phyloP scores from a whole-genome alignment of 1,140 invertebrate genomes.

The Grapholita molesta region DNA sequence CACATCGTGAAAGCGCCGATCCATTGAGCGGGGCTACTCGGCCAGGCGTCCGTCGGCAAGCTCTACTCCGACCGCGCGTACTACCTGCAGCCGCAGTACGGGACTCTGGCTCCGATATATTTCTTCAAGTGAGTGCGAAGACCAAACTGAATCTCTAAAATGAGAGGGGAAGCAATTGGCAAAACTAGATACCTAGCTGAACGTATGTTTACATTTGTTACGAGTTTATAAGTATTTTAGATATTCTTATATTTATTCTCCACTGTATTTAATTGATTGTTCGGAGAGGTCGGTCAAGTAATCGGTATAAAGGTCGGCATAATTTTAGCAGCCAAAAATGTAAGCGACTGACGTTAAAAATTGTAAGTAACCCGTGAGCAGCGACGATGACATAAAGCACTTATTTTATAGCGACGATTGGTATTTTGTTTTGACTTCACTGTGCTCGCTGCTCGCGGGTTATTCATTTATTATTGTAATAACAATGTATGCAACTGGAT shows the following conservation, averaged over 20 bases:
- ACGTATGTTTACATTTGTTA: constrained; percentile 78
- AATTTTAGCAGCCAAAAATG: constrained; percentile 27
- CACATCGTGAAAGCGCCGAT: constrained; percentile 95
- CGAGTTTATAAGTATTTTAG: constrained; percentile 79
- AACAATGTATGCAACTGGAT: constrained; percentile 45
- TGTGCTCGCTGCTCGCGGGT: constrained; percentile 56
- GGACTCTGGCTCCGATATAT: constrained; percentile 59
- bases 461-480: constrained; percentile 30
- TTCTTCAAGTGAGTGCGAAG: constrained; percentile 59
- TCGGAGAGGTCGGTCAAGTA: constrained; percentile 39
- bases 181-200: constrained; percentile 51
- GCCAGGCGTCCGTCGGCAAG: constrained; percentile 46
- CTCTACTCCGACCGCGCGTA: constrained; percentile 40
- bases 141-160: constrained; percentile 45
- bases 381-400: constrained; percentile 40
- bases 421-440: constrained; percentile 29
- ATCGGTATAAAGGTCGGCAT: constrained; percentile 27
- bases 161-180: constrained; percentile 53
- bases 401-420: constrained; percentile 32
- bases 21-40: constrained; percentile 83
- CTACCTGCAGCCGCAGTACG: constrained; percentile 46
- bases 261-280: constrained; percentile 63
- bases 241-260: constrained; percentile 79
- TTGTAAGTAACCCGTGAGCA: constrained; percentile 48
- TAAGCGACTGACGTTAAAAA: constrained; percentile 62